Conservation (phyloP, 2,888 invertebrate species). For the Rhagonycha lutea region DNA sequence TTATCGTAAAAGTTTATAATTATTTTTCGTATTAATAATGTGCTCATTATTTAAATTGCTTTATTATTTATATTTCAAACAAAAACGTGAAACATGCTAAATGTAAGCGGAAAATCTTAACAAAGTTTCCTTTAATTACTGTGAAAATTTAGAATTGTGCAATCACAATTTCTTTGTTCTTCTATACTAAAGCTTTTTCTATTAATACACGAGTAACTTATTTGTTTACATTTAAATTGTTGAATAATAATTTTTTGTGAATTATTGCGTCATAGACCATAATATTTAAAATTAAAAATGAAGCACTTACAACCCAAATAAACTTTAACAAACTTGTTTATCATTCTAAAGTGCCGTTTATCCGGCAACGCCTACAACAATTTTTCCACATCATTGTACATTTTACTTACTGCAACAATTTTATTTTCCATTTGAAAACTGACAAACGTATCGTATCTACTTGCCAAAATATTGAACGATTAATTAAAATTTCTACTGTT, state of each 20-base stretch:
- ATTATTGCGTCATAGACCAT: background rate
- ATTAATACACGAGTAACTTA: background rate
- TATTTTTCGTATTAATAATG: background rate
- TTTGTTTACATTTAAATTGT: background rate
- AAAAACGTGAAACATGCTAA: background rate
- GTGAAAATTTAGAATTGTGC: background rate
- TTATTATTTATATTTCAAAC: background rate
- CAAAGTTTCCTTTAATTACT: background rate
- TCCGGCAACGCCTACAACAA: constrained; percentile 5
- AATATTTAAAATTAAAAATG: background rate
- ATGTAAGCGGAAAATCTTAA: background rate
- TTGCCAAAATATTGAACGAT: constrained; percentile 9
- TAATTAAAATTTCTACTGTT: background rate
- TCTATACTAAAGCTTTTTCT: background rate
- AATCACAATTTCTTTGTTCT: background rate
- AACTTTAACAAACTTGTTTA: constrained; percentile 13
- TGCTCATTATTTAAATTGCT: background rate
- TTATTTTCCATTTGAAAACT: constrained; percentile 12
- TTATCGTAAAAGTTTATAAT: background rate
- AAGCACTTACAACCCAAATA: background rate
- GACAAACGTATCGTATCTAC: constrained; percentile 9
- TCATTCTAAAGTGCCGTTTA: constrained; percentile 11
- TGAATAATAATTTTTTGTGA: background rate
- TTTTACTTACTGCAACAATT: constrained; percentile 12
- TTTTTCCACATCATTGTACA: constrained; percentile 21